Evolutionary conservation across 2,797 vertebrate species (phyloP).

Genomic region (Zenarchopterus dispar): DNA sequence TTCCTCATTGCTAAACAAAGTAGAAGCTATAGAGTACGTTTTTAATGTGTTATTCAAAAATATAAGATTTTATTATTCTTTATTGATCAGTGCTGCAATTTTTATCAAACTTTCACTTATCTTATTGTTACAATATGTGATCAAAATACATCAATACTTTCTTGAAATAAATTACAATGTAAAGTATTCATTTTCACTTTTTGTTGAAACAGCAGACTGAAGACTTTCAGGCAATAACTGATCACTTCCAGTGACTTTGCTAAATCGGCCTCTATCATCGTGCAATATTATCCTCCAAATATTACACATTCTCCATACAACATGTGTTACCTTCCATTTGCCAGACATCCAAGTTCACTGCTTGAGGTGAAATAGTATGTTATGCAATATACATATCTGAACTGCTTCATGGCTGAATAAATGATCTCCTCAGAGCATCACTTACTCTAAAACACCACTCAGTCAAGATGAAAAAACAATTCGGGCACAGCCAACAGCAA

Average conservation of each 20-base stretch:
- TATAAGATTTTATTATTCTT: too few relatives aligned
- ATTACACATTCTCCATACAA: slow-evolving; percentile 1
- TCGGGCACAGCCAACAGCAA: slow-evolving; percentile 34
- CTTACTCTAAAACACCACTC: slow-evolving; percentile 48
- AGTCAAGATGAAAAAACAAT: slow-evolving; percentile 58
- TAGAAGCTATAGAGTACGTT: background rate
- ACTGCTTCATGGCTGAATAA: slow-evolving; percentile 46
- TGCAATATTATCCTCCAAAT: background rate
- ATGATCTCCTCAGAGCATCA: slow-evolving; percentile 46
- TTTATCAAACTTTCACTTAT: too few relatives aligned
- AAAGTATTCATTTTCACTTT: too few relatives aligned
- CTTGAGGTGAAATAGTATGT: slow-evolving; percentile 30
- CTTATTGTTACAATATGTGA: too few relatives aligned
- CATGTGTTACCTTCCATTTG: slow-evolving; percentile 10
- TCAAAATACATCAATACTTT: too few relatives aligned
- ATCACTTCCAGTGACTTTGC: background rate
- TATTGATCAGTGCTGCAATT: too few relatives aligned
- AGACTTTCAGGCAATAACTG: too few relatives aligned
- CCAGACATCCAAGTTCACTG: slow-evolving; percentile 20
- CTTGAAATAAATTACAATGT: too few relatives aligned
- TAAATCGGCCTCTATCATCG: slow-evolving; percentile 12
- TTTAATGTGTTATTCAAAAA: too few relatives aligned
- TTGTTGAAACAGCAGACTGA: too few relatives aligned
- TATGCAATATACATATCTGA: slow-evolving; percentile 30
- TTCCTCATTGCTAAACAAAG: too few relatives aligned